Evolutionary conservation across 1,140 invertebrate species (phyloP).

Genomic region (Dolichoris vasculosae): DNA sequence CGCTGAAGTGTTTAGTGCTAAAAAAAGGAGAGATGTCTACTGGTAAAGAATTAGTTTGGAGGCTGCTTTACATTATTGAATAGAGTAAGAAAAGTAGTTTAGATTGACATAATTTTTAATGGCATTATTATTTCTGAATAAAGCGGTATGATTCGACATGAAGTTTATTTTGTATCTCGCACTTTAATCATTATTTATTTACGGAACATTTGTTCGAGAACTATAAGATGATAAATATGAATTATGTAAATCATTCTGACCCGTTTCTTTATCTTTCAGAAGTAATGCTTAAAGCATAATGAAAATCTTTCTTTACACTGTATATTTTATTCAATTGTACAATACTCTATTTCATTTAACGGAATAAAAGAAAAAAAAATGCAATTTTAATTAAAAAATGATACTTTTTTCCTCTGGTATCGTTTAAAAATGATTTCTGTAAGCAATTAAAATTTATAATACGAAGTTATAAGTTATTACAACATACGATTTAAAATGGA

Average conservation of each 20-base stretch:
- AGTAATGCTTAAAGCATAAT: not conserved
- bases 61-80: conserved; percentile 39
- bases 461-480: too few species aligned
- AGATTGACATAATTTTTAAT: conserved; percentile 21
- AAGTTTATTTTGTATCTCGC: not conserved
- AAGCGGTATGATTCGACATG: not conserved
- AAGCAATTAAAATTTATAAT: too few species aligned
- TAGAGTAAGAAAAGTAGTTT: not conserved
- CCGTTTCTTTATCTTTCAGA: not conserved
- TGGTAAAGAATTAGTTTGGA: not conserved
- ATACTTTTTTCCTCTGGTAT: not conserved
- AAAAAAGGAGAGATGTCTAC: conserved; percentile 5
- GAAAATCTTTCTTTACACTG: not conserved
- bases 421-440: not conserved
- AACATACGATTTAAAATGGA: not conserved
- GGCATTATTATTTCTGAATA: not conserved
- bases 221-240: not conserved
- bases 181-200: not conserved
- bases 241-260: not conserved
- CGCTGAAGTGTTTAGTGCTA: conserved; percentile 26
- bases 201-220: not conserved
- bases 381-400: not conserved
- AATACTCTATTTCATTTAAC: not conserved
- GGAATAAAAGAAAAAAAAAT: not conserved
- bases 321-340: not conserved